These are phyloP conservation scores for Pyrgilauda ruficollis DNA, from an alignment of 2,113 vertebrate genomes.

Conservation along the genomic window DNA sequence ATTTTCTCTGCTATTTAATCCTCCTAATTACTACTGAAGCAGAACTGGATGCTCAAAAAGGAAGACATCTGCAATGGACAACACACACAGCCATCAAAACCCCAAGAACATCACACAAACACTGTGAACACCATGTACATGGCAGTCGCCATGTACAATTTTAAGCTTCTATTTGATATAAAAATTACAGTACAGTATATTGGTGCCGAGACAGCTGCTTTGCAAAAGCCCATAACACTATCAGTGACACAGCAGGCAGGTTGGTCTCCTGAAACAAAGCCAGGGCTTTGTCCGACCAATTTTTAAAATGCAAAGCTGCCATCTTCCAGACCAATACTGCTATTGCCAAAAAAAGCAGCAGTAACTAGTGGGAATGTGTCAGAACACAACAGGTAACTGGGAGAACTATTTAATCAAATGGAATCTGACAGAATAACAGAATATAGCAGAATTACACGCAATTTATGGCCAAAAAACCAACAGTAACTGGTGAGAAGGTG, in stretches of 20 bases:
- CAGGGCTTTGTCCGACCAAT: not conserved
- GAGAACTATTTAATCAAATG: not conserved
- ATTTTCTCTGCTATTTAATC: not conserved
- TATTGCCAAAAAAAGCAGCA: not conserved
- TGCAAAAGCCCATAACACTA: not conserved
- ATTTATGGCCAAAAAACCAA: not conserved
- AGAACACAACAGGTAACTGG: not conserved
- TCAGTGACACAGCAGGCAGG: not conserved
- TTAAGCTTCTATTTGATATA: not conserved
- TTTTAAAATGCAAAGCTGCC: not conserved
- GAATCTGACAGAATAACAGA: not conserved
- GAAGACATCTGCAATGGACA: not conserved
- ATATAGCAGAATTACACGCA: not conserved
- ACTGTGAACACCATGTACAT: not conserved
- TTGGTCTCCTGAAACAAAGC: not conserved
- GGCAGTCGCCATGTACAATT: not conserved
- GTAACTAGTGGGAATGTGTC: not conserved
- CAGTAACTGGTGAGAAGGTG: not conserved
- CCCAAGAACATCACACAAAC: not conserved
- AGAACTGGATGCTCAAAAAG: not conserved
- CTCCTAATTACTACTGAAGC: not conserved
- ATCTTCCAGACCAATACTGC: not conserved
- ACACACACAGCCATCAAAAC: rapidly evolving
- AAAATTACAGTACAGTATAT: not conserved
- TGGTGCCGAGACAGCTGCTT: not conserved